phyloP scores from a whole-genome alignment of 1,140 invertebrate species.

The Diachasmimorpha longicaudata region DNA sequence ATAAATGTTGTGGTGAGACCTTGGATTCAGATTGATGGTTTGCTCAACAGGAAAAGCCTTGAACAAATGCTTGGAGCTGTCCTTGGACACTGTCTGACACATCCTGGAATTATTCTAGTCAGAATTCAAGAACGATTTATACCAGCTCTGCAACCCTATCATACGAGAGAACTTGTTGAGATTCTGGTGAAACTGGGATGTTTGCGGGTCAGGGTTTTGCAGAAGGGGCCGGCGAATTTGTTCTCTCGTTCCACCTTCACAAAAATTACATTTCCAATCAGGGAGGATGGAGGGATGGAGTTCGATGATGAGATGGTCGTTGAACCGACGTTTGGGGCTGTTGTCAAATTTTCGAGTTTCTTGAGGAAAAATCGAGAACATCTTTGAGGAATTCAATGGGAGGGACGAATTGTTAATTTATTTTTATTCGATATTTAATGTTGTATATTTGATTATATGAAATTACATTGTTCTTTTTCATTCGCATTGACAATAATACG shows the following conservation, averaged over 20 bases:
- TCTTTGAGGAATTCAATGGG: background rate
- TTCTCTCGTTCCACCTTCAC: constrained; percentile 52
- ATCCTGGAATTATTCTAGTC: constrained; percentile 66
- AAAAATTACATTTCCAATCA: constrained; percentile 38
- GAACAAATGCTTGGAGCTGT: constrained; percentile 73
- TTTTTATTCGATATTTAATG: too few species aligned
- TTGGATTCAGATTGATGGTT: constrained; percentile 79
- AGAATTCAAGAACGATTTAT: constrained; percentile 65
- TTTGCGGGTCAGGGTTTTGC: constrained; percentile 45
- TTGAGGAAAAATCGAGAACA: background rate
- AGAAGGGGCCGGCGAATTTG: constrained; percentile 44
- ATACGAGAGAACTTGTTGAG: constrained; percentile 63
- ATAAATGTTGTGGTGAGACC: constrained; percentile 65
- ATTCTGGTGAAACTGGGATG: constrained; percentile 57
- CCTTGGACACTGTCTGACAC: constrained; percentile 68
- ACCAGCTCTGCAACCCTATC: constrained; percentile 61
- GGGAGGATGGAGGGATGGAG: background rate
- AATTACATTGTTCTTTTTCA: too few species aligned
- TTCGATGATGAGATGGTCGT: constrained; percentile 17
- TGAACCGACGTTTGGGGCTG: background rate
- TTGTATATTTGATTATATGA: too few species aligned
- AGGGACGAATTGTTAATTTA: too few species aligned
- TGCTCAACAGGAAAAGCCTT: constrained; percentile 72
- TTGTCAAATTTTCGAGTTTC: constrained; percentile 5
- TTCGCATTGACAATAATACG: too few species aligned